Conservation (phyloP, 2,888 invertebrate species). For the Stenodera caucasica region DNA sequence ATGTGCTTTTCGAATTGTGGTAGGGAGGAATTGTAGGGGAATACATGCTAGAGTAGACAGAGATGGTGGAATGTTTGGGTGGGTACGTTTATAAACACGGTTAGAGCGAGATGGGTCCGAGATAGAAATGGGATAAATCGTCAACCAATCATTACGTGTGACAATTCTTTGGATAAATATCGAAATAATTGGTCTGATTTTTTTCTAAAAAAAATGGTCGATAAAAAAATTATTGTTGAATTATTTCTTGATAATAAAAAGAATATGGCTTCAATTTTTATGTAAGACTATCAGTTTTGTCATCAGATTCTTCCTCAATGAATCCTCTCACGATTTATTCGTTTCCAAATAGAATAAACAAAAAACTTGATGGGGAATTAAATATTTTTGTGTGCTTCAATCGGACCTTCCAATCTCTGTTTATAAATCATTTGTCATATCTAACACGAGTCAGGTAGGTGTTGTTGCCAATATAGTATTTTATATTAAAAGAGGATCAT, state of each 20-base stretch:
- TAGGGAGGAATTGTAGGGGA: conserved; percentile 39
- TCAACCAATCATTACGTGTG: neutral
- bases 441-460: conserved; percentile 49
- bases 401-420: conserved; percentile 46
- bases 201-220: neutral
- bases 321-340: conserved; percentile 11
- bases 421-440: conserved; percentile 50
- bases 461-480: conserved; percentile 46
- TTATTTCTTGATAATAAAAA: no score
- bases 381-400: conserved; percentile 45
- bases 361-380: conserved; percentile 12
- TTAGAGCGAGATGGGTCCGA: conserved; percentile 2
- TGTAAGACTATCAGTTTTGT: conserved; percentile 5
- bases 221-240: no score
- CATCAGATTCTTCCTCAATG: neutral
- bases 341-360: conserved; percentile 11
- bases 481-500: conserved; percentile 12
- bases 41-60: conserved; percentile 18
- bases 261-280: conserved; percentile 18
- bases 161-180: neutral
- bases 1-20: conserved; percentile 28
- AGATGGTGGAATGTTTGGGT: conserved; percentile 14
- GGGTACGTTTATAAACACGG: conserved; percentile 16
- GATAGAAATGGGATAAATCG: neutral
- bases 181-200: neutral